Conservation (phyloP, 2,113 vertebrate species). For the Toxostoma redivivum region DNA sequence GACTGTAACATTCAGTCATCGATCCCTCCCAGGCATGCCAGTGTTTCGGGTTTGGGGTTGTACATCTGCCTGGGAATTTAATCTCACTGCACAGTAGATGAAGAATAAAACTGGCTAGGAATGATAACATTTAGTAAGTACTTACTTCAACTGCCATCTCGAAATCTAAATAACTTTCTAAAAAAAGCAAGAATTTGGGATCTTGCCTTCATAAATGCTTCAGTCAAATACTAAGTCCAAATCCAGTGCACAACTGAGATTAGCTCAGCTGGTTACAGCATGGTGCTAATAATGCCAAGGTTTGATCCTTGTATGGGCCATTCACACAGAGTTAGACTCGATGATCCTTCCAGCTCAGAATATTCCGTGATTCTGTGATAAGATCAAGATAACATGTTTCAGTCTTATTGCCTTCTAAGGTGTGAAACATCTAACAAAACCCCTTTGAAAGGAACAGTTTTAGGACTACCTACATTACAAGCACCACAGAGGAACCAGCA, state of each 20-base stretch:
- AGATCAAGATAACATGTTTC: not conserved
- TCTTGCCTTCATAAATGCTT: not conserved
- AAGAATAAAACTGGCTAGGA: not conserved
- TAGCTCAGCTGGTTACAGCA: not conserved
- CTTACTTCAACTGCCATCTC: not conserved
- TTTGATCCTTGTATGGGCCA: not conserved
- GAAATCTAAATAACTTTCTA: not conserved
- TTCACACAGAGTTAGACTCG: not conserved
- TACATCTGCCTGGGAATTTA: constrained; percentile 10
- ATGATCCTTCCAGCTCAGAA: not conserved
- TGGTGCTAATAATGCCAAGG: not conserved
- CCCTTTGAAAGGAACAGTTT: not conserved
- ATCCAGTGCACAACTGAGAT: not conserved
- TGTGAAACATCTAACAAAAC: not conserved
- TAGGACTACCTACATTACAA: not conserved
- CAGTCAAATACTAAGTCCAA: not conserved
- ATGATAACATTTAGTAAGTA: not conserved
- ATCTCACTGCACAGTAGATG: not conserved
- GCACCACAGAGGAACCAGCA: not conserved
- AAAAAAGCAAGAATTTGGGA: not conserved
- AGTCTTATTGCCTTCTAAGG: not conserved
- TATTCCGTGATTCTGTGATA: not conserved
- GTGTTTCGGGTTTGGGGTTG: not conserved
- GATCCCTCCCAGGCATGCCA: not conserved
- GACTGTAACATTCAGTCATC: constrained; percentile 18